These are phyloP conservation scores for Noctuana brunneofusca DNA, from an alignment of 2,888 invertebrate genomes.

Conservation along the genomic window DNA sequence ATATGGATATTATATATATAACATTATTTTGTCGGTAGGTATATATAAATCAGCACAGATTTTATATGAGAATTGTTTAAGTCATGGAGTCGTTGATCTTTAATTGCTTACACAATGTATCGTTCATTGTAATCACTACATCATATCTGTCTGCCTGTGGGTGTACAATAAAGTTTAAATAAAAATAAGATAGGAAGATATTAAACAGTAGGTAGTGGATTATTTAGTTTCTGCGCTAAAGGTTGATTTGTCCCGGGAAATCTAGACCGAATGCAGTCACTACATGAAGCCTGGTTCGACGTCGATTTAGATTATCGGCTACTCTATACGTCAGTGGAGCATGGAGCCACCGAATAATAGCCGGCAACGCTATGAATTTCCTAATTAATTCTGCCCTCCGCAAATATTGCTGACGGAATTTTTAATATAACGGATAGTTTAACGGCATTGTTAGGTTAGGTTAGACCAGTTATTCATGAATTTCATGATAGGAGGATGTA, in stretches of 20 bases:
- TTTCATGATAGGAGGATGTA: not conserved
- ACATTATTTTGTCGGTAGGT: too few relatives aligned
- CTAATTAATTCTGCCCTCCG: constrained; percentile 20
- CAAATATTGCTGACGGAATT: constrained; percentile 21
- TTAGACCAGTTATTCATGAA: too few relatives aligned
- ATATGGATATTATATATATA: too few relatives aligned
- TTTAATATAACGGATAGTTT: constrained; percentile 19
- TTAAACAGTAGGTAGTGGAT: not conserved
- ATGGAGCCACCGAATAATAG: constrained; percentile 16
- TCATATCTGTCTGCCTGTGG: too few relatives aligned
- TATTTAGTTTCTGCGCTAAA: too few relatives aligned
- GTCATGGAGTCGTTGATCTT: too few relatives aligned
- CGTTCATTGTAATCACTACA: too few relatives aligned
- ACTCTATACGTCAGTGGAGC: constrained; percentile 26
- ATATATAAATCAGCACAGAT: too few relatives aligned
- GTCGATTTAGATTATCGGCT: constrained; percentile 54
- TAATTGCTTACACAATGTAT: too few relatives aligned
- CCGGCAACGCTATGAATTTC: constrained; percentile 26
- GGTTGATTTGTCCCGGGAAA: not conserved
- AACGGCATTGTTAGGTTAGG: not conserved
- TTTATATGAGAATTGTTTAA: too few relatives aligned
- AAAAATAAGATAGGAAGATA: too few relatives aligned
- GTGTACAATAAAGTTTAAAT: too few relatives aligned
- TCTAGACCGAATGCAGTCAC: constrained; percentile 12
- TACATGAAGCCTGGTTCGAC: constrained; percentile 35